phyloP scores from a whole-genome alignment of 1,140 invertebrate genomes.

The Meteorus sp. region DNA sequence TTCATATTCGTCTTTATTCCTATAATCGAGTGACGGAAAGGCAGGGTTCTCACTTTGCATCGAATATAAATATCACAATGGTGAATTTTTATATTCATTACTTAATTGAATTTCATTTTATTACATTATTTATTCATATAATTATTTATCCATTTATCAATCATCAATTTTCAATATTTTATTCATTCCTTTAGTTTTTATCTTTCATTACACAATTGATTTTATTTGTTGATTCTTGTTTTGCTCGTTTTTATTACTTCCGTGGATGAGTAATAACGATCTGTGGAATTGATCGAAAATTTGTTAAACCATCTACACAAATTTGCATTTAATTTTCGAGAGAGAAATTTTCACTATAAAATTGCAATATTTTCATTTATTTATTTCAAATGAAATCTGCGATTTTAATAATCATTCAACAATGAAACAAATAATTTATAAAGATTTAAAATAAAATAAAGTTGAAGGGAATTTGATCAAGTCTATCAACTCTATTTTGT shows the following conservation, averaged over 20 bases:
- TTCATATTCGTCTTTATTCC: too few species aligned
- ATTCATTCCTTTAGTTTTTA: conserved; percentile 1
- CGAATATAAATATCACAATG: background rate
- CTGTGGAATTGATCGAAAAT: conserved; percentile 22
- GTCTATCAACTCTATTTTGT: too few species aligned
- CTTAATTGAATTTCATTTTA: conserved; percentile 1
- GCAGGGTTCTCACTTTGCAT: conserved; percentile 22
- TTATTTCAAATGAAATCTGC: too few species aligned
- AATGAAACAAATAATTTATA: too few species aligned
- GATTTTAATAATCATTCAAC: too few species aligned
- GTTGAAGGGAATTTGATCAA: too few species aligned
- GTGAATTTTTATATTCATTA: conserved; percentile 2
- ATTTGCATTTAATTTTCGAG: too few species aligned
- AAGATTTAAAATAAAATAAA: too few species aligned
- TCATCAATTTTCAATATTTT: background rate
- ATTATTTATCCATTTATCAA: too few species aligned
- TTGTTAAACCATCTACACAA: background rate
- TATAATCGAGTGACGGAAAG: conserved; percentile 26
- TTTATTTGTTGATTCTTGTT: conserved; percentile 3
- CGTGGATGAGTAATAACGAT: conserved; percentile 41
- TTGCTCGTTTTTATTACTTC: conserved; percentile 40
- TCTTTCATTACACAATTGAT: background rate
- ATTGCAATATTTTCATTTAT: too few species aligned
- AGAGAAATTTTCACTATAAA: too few species aligned
- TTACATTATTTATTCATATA: too few species aligned